Evolutionary conservation across 2,797 vertebrate species (phyloP).

Genomic region (Myotis daubentonii): DNA sequence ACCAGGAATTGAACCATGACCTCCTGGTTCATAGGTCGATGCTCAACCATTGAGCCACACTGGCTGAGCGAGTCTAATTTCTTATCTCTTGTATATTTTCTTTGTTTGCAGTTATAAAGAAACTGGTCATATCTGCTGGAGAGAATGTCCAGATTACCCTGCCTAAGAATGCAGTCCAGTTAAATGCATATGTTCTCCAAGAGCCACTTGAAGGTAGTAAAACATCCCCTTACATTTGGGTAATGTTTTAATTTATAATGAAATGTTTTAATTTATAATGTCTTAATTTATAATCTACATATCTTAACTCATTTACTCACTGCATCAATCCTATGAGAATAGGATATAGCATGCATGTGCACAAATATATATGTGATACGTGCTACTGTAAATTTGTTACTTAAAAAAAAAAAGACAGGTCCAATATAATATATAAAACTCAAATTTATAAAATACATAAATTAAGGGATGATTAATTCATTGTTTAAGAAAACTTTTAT

Average conservation of each 20-base stretch:
- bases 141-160: constrained; percentile 94
- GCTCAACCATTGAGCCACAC: too few relatives aligned
- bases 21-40: too few relatives aligned
- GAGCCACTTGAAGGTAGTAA: constrained; percentile 91
- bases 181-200: constrained; percentile 95
- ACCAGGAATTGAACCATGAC: too few relatives aligned
- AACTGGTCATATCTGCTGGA: constrained; percentile 97
- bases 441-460: constrained; percentile 31
- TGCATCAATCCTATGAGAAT: background rate
- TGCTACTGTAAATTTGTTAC: background rate
- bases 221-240: constrained; percentile 56
- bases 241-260: background rate
- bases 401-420: background rate
- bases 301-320: background rate
- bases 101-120: constrained; percentile 85
- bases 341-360: background rate
- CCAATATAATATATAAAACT: background rate
- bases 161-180: constrained; percentile 92
- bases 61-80: background rate
- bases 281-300: background rate
- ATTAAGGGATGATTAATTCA: constrained; percentile 39
- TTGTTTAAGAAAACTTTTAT: constrained; percentile 49
- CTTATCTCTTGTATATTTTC: constrained; percentile 52
- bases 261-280: background rate
- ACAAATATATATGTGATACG: background rate